phyloP scores from a whole-genome alignment of 2,113 vertebrate genomes.

The Nesoenas mayeri region DNA sequence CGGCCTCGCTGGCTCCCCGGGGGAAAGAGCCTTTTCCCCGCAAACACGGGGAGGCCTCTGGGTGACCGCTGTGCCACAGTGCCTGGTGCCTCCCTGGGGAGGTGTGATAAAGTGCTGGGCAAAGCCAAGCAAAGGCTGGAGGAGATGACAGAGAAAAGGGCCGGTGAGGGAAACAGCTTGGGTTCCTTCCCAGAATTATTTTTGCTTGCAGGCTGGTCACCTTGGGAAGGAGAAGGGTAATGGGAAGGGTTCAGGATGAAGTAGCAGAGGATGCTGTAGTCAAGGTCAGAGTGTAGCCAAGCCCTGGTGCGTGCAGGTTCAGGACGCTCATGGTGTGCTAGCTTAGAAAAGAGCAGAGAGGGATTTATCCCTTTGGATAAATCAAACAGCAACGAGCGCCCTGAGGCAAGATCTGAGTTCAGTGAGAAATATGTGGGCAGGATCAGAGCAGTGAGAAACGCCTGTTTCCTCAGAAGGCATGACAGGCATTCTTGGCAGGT shows the following conservation, averaged over 20 bases:
- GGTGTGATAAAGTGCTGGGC: not conserved
- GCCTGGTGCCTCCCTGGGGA: not conserved
- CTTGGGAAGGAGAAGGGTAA: not conserved
- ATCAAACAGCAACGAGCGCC: not conserved
- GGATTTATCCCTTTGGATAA: not conserved
- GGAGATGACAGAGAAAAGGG: not conserved
- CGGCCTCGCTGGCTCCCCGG: not conserved
- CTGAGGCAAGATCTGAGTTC: not conserved
- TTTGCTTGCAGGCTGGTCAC: not conserved
- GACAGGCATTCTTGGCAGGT: not conserved
- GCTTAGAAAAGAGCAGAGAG: not conserved
- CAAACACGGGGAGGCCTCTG: not conserved
- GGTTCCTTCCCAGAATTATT: rapidly evolving
- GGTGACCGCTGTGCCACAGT: not conserved
- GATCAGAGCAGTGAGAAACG: not conserved
- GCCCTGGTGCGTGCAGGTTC: not conserved
- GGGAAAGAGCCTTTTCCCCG: not conserved
- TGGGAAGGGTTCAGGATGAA: not conserved
- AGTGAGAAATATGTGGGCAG: not conserved
- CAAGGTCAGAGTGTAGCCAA: not conserved
- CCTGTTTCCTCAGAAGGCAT: not conserved
- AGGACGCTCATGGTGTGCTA: not conserved
- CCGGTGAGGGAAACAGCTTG: not conserved
- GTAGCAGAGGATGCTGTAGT: not conserved
- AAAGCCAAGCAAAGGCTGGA: not conserved